Evolutionary conservation across 2,888 invertebrate species (phyloP).

Genomic region (Trimorus sp.): DNA sequence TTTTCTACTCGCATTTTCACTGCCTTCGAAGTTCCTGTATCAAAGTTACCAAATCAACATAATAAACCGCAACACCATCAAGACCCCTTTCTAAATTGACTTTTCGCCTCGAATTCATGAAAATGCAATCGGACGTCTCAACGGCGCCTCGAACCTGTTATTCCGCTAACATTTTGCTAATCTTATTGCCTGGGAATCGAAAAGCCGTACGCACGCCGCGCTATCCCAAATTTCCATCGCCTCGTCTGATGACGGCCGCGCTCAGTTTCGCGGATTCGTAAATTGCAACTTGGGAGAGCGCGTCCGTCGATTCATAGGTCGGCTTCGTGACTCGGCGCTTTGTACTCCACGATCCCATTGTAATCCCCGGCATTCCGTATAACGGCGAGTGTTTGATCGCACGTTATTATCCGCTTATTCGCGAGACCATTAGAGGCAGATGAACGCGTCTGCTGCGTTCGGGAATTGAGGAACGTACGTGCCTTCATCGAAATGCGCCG

Average conservation of each 20-base stretch:
- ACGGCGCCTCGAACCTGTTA: no score
- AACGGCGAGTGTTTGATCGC: constrained; percentile 45
- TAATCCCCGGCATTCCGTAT: constrained; percentile 47
- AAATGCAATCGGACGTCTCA: no score
- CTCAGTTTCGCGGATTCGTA: constrained; percentile 33
- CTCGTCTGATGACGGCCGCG: constrained; percentile 21
- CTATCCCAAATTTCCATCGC: constrained; percentile 26
- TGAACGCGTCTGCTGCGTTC: constrained; percentile 47
- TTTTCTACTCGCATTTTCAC: no score
- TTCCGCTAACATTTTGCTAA: neutral
- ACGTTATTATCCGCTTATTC: constrained; percentile 52
- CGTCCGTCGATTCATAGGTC: constrained; percentile 60
- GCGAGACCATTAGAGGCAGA: constrained; percentile 38
- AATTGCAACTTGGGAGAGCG: constrained; percentile 28
- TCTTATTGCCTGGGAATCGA: neutral
- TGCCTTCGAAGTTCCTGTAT: no score
- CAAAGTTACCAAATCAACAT: no score
- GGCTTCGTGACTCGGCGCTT: constrained; percentile 61
- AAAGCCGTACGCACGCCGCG: neutral
- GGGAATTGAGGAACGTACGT: constrained; percentile 52
- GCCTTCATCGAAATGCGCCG: constrained; percentile 26
- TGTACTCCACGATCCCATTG: constrained; percentile 58
- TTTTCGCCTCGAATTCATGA: neutral
- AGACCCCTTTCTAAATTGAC: no score
- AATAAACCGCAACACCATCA: no score